phyloP scores from a whole-genome alignment of 64 coral and sea anemone species.

The Montipora cactus region DNA sequence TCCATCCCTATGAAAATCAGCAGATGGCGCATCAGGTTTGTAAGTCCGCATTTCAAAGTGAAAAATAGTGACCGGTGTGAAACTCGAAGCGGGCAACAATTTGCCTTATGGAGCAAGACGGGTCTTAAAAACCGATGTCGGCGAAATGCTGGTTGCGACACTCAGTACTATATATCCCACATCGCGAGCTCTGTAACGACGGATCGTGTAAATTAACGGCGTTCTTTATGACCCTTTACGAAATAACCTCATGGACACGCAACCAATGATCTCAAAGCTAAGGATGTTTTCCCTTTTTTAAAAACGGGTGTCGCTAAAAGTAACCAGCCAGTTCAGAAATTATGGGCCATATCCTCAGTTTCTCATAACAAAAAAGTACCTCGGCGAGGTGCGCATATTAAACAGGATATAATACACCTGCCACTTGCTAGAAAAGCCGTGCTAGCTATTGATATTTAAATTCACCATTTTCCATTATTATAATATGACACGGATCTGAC shows the following conservation, averaged over 20 bases:
- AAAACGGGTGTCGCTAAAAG: constrained; percentile 34
- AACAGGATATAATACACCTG: constrained; percentile 67
- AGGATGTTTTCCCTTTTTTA: not conserved
- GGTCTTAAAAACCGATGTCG: constrained; percentile 11
- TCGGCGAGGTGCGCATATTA: constrained; percentile 45
- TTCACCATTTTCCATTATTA: constrained; percentile 41
- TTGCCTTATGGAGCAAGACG: not conserved
- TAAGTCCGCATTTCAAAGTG: constrained; percentile 42
- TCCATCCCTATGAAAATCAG: constrained; percentile 48
- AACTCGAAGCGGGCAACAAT: constrained; percentile 20
- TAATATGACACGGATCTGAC: constrained; percentile 42
- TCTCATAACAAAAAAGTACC: constrained; percentile 50
- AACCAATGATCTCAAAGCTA: constrained; percentile 11
- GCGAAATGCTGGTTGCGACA: not conserved
- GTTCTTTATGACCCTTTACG: not conserved
- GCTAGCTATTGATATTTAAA: constrained; percentile 77
- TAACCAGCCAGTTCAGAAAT: constrained; percentile 51
- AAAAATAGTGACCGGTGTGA: not conserved
- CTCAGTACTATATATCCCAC: constrained; percentile 5
- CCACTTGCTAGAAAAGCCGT: constrained; percentile 9
- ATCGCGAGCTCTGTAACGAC: not conserved
- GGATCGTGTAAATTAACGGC: constrained; percentile 9
- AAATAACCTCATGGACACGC: constrained; percentile 17
- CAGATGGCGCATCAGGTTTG: not conserved
- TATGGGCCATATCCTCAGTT: constrained; percentile 18